Evolutionary conservation across 2,113 vertebrate species (phyloP).

Genomic region (Excalfactoria chinensis): DNA sequence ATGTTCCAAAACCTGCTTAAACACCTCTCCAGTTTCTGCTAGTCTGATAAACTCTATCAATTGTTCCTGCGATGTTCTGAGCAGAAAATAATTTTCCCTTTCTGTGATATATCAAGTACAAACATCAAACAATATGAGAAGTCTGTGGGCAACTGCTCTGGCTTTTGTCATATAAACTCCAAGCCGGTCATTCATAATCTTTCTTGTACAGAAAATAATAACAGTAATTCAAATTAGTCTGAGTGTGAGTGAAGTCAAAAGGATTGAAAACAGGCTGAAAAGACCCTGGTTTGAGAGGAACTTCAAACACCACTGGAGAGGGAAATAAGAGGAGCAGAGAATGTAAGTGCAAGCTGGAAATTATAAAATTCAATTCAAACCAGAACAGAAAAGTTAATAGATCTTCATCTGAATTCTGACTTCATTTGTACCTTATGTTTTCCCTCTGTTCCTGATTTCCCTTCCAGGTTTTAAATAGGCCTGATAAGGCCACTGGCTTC

Average conservation of each 20-base stretch:
- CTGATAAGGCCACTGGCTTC: neutral
- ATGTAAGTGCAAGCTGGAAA: neutral
- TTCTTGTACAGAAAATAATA: neutral
- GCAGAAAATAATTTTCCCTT: constrained; percentile 35
- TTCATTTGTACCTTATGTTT: neutral
- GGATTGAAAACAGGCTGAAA: constrained; percentile 15
- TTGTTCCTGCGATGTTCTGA: constrained; percentile 25
- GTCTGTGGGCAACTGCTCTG: neutral
- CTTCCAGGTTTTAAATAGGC: neutral
- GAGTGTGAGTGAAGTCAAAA: neutral
- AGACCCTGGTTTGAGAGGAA: neutral
- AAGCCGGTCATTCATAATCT: neutral
- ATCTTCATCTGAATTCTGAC: neutral
- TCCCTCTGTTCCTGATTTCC: neutral
- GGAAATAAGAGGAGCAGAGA: neutral
- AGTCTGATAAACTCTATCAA: neutral
- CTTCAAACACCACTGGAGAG: neutral
- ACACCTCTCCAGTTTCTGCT: neutral
- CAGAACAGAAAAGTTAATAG: neutral
- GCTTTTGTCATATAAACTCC: constrained; percentile 22
- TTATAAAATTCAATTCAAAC: neutral
- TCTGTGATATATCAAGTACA: constrained; percentile 11
- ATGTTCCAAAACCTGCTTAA: constrained; percentile 15
- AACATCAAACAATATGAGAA: constrained; percentile 18
- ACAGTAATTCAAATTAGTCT: constrained; percentile 21